Evolutionary conservation across 2,113 vertebrate genomes (phyloP), one percentile per base, ranked within the genome.

Genomic region (Garra rufa): DNA sequence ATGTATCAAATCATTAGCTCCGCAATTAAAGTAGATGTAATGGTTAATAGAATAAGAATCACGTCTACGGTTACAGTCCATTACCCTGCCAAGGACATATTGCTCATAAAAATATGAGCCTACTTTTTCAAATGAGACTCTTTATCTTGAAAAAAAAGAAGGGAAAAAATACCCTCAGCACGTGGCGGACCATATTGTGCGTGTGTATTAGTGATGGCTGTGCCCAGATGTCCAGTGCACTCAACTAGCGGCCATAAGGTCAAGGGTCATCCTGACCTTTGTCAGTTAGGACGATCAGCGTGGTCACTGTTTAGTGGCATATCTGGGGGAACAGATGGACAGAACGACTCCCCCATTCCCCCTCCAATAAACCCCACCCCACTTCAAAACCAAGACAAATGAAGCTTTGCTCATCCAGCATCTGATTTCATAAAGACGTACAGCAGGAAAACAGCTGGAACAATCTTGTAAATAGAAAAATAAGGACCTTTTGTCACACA

Each of bases 271-370:
- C 88, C 83, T 95, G 95, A 97, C 95, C 95, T 95, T 91, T 90
- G 89, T 86, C 92, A 89, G 91, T 92, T 92, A 92, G 91, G 93
- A 92, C 92, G 89, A 92, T 89, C 91, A 94, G 94, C 90, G 92
- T 92, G 93, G 90, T 95, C 91, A 88, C 90, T 89, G 90, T 87
- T 93, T 89, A 90, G 92, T 84, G 94, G 94, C 94, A 95, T 92
- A 93, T 96, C 91, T 76, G 90, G 92, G 63, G 91, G 94, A 97
- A 97, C 95, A 97, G 96, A 98, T 96, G 96, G 95, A 96, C 92
- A 91, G 80, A 83, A 59, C 91, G 93, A 67, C 19, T 67, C 90
- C 87, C 91, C 92, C 94, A 83, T 91, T 91, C 91, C 91, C 93
- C 90, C 92, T 30, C 34, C 24, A 4, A 28, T n/a, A 30, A 38